Evolutionary conservation across 2,888 invertebrate genomes (phyloP), one percentile per base, ranked within the genome.

Genomic region (Emmelina monodactyla): DNA sequence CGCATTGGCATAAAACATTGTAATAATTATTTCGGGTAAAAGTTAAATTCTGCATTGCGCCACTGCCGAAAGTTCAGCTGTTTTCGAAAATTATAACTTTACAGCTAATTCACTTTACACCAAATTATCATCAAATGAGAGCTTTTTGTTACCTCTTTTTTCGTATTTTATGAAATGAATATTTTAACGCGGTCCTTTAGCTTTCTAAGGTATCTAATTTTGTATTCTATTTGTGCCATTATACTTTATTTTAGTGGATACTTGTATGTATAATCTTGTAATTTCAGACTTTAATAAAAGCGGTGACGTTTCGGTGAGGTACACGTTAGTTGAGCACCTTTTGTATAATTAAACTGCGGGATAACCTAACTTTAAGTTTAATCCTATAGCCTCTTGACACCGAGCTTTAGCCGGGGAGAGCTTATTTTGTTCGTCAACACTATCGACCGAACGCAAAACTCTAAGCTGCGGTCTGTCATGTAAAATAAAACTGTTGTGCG

Each of bases 351-450:
- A 73, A 76, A 73, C 68, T 72, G 68, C 61, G 67, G 73, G 66
- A 65, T 68, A 73, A 73, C 70, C 71, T 65, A 12, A 70, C 73
- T 78, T 73, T 71, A 71, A 76, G 76, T 78, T 76, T 75, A 78
- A 78, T 79, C 76, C 73, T 73, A 70, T 73, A 75, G 73, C 78
- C 75, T 76, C 76, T 78, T 79, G 78, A 79, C 76, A 73, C 72
- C 71, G 61, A 70, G 62, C 71, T 65, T 16, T 62, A 62, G 62
- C 55, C 62, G 54, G 61, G 69, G 70, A 70, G 65, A 72, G 73
- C 68, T 75, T 78, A 78, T 79, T 76, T 73, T 72, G 73, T 76
- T 70, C 71, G 72, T 72, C 73, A 73, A 75, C 73, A 70, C 72
- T 75, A 69, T 76, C 71, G 73, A 76, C 66, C 69, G 62, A 66